Conservation (phyloP, 2,113 vertebrate genomes). For the Sclerurus mexicanus region DNA sequence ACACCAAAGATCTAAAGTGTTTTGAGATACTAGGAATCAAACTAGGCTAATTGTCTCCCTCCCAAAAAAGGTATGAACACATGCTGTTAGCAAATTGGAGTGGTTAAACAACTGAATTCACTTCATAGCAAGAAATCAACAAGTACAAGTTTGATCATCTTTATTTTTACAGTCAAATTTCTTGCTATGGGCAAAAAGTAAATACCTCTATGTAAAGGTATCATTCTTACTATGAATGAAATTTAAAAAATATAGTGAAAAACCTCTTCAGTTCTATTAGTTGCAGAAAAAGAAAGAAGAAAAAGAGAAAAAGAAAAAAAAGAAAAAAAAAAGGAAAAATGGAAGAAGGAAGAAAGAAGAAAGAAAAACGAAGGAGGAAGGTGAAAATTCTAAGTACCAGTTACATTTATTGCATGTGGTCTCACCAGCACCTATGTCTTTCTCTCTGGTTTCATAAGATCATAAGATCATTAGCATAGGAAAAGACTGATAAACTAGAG, state of each 20-base stretch:
- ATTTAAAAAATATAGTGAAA: not conserved
- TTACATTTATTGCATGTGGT: not conserved
- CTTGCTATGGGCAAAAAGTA: not conserved
- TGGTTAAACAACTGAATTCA: not conserved
- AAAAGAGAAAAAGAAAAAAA: not conserved
- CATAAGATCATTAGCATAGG: not conserved
- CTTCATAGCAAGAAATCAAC: not conserved
- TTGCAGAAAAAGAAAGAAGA: not conserved
- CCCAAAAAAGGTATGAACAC: not conserved
- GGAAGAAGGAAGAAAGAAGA: not conserved
- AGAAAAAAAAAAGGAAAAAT: no score
- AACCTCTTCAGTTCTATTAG: not conserved
- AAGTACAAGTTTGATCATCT: not conserved
- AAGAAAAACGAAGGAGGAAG: not conserved
- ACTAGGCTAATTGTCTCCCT: not conserved
- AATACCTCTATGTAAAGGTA: not conserved
- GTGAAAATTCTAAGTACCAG: not conserved
- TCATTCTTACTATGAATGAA: not conserved
- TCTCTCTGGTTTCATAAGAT: not conserved
- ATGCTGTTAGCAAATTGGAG: not conserved
- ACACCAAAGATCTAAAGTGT: not conserved
- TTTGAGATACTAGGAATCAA: not conserved
- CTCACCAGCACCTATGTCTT: rapidly evolving
- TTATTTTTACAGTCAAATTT: not conserved
- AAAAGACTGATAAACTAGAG: not conserved